Evolutionary conservation across 2,113 vertebrate species (phyloP), one percentile per base, ranked within the genome.

Genomic region (Turdus rufiventris): DNA sequence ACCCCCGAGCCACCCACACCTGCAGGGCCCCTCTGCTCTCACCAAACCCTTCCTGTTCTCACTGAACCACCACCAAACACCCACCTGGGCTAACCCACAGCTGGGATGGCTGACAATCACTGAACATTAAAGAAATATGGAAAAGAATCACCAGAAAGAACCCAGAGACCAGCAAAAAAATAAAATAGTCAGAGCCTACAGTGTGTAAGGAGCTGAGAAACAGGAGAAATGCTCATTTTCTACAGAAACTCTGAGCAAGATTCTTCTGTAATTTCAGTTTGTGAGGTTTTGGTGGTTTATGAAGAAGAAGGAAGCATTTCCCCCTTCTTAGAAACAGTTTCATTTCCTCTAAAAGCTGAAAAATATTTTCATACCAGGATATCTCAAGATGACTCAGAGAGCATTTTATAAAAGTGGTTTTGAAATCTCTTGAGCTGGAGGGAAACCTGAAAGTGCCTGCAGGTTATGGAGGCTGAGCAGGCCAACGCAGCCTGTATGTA

Each of bases 251-350:
- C 61, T 45, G 77, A 82, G 73, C 20, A 23, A 1, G 8, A 12
- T 5, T 40, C 43, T 68, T 89, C 78, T 5, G 1, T 12, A 18
- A 43, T 62, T 88, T 76, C 58, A 61, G 5, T 40, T 76, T 60
- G 12, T 10, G 25, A 23, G 0, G 0, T 2, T 28, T 47, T 5
- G 4, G n/a, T 5, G 12, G 6, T 36, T 50, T 12, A 28, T 13
- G 31, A 68, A 88, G 34, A 50, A 91, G 43, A 40, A 90, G 79
- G 91, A 94, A 92, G 20, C 31, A 21, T 31, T 29, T 60, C 33
- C 25, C 53, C 29, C 68, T 81, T 43, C 45, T 74, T 8, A n/a
- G 16, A 19, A 53, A 53, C 7, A 10, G 48, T 88, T 94, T 96
- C 79, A 19, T 34, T 96, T 96, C 94, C 92, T 50, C 47, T 24